Evolutionary conservation across 2,113 vertebrate genomes (phyloP).

Genomic region (Pagrus major): DNA sequence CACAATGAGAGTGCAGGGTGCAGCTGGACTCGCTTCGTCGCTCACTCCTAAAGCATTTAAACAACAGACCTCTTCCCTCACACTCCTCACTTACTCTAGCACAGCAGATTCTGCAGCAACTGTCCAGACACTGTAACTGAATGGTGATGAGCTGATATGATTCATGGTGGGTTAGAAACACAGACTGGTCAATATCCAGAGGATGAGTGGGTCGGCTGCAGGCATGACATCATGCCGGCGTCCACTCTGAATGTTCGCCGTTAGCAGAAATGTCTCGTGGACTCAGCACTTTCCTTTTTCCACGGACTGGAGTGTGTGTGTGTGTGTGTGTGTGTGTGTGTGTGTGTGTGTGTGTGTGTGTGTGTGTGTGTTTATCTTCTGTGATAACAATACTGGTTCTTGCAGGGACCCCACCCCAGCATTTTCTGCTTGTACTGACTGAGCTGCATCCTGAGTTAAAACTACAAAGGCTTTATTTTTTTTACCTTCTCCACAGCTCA

Average conservation of each 20-base stretch:
- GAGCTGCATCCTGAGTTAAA: neutral
- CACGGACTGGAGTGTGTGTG: slow-evolving; percentile 27
- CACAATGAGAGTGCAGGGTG: slow-evolving; percentile 22
- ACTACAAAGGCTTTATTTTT: neutral
- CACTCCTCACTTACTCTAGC: slow-evolving; percentile 31
- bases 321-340: too few species aligned
- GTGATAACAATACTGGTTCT: slow-evolving; percentile 46
- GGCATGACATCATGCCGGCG: slow-evolving; percentile 67
- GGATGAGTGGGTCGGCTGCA: slow-evolving; percentile 32
- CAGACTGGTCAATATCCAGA: slow-evolving; percentile 51
- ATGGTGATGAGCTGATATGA: slow-evolving; percentile 49
- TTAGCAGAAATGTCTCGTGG: slow-evolving; percentile 52
- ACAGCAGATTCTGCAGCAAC: slow-evolving; percentile 22
- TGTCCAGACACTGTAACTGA: slow-evolving; percentile 38
- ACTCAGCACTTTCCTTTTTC: slow-evolving; percentile 72
- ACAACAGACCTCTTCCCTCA: neutral
- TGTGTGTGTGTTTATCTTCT: slow-evolving; percentile 51
- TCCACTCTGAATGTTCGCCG: slow-evolving; percentile 53
- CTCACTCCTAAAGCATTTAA: slow-evolving; percentile 14
- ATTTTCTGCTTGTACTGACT: neutral
- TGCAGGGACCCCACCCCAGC: slow-evolving; percentile 16
- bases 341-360: too few species aligned
- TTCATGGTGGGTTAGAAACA: slow-evolving; percentile 47
- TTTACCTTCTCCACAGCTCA: neutral
- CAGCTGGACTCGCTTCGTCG: slow-evolving; percentile 29